A percentile compares a stretch with the other conserved stretches of the same genome.
These are phyloP conservation scores for Aproaerema taeniolella DNA, from an alignment of 2,888 invertebrate species.

Conservation along the genomic window DNA sequence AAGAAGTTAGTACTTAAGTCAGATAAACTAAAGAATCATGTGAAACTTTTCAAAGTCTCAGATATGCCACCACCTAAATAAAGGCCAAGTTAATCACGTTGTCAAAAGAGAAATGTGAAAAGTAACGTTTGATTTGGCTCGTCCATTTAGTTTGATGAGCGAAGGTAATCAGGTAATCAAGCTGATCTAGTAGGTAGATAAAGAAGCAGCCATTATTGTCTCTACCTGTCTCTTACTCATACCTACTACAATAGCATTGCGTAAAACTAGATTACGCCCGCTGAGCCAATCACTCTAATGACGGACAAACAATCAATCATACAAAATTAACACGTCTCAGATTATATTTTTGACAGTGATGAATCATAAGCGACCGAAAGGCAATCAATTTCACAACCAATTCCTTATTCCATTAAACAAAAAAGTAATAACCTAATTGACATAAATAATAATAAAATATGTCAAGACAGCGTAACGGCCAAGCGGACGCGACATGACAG, in stretches of 20 bases:
- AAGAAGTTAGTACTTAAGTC: no score
- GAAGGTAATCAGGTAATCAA: slow-evolving; percentile 38
- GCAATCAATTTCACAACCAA: slow-evolving; percentile 75
- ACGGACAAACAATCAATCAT: slow-evolving; percentile 70
- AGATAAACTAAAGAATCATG: no score
- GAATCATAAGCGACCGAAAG: slow-evolving; percentile 73
- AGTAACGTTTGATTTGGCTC: slow-evolving; percentile 26
- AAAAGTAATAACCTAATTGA: slow-evolving; percentile 77
- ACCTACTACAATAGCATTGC: slow-evolving; percentile 62
- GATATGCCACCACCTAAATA: no score
- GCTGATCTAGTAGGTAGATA: slow-evolving; percentile 16
- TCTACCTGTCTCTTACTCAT: no score
- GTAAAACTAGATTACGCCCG: slow-evolving; percentile 68
- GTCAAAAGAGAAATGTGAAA: no score
- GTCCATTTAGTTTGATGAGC: slow-evolving; percentile 48
- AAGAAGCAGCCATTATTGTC: slow-evolving; percentile 28
- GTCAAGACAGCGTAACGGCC: slow-evolving; percentile 73
- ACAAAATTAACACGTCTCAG: slow-evolving; percentile 72
- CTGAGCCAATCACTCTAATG: slow-evolving; percentile 51
- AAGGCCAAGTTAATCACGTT: no score
- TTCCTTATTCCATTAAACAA: slow-evolving; percentile 77
- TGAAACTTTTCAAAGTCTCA: no score
- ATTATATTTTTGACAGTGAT: slow-evolving; percentile 72
- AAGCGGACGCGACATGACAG: slow-evolving; percentile 72
- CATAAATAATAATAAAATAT: slow-evolving; percentile 78